Base-by-base conservation (phyloP, 1,140 invertebrate species). In the Leptinotarsa lineolata region DNA sequence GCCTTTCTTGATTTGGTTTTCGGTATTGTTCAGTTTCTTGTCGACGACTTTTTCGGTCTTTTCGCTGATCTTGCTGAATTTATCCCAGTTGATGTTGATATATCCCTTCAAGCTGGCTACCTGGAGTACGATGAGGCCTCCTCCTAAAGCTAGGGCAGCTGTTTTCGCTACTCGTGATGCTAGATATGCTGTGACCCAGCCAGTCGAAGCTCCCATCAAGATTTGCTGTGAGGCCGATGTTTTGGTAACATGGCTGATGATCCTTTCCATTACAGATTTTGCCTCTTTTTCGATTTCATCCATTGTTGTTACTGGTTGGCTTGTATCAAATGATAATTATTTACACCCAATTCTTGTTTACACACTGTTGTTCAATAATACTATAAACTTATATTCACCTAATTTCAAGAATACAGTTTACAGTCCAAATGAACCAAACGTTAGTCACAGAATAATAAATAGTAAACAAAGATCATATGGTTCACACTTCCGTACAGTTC, bases 121-220 rank as follows among this genome's bases (percentile, higher is more conserved):
- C 87, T 97, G 94, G 70, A 98, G 82, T 78, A 97, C 86, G 77
- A 98, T 92, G 48, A 97, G 92, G 74, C 94, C 92, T 72, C 95
- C 93, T 73, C 96, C 96, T 74, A 97, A 85, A 12, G 94, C 93
- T 71, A 95, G 91, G 5, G 95, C 95, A 63, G 94, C 94, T 73
- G 93, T 87, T 88, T 96, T 97, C 8, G 95, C 95, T 77, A 97
- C 90, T 89, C 97, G 96, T 89, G 95, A 94, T 77, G 94, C 92
- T 59, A 96, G 83, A 84, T 93, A 96, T 60, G 96, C 96, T 74
- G 95, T 95, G 20, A 92, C 85, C 95, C 94, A 97, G 90, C 96
- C 96, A 80, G 93, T 92, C 24, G 91, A 88, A 74, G 91, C 92
- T 73, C 96, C 95, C 84, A 97, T 90, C 76, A 92, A 84, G 68